Evolutionary conservation across 2,113 vertebrate species (phyloP), one percentile per base, ranked within the genome.

Genomic region (Chaetura pelagica): DNA sequence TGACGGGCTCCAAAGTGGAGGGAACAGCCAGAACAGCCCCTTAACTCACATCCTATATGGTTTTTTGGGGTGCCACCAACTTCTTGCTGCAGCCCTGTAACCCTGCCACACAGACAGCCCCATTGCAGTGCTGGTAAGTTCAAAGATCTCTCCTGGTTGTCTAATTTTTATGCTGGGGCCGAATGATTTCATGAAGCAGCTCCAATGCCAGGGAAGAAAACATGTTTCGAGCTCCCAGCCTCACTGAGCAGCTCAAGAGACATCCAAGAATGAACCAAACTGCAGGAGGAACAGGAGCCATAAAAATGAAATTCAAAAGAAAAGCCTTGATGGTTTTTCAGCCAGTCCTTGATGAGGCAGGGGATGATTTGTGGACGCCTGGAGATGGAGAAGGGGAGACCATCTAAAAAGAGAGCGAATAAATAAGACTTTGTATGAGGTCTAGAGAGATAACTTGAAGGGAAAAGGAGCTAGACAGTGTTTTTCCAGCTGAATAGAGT

Each of bases 401-500:
- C 68, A 21, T 6, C 61, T 63, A 71, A 59, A 46, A 75, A n/a
- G 79, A 22, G 71, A 92, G 66, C 2, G 58, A 75, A 79, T 85
- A 90, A 93, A 42, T 14, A 11, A 29, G 71, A 20, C 57, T 68
- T 46, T 48, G 85, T 51, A 72, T 38, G 94, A 92, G 82, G 82
- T 75, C 90, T 67, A 4, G 30, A 35, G 93, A 90, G 94, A 87
- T 26, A 85, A 63, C 66, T 82, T 14, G n/a, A 59, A 67, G 85
- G 74, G 15, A 86, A 12, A 51, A 38, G 2, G 48, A 29, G 30
- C 82, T 7, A 34, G 93, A 67, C 52, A 0, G 78, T 49, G 94
- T 67, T 94, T 93, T 95, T 94, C 78, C 96, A 95, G 96, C 85
- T 95, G 94, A 84, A 20, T 0, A 20, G 90, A 72, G 44, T 35